These are phyloP conservation scores for Equus przewalskii DNA, from an alignment of 2,113 vertebrate genomes.

Conservation along the genomic window DNA sequence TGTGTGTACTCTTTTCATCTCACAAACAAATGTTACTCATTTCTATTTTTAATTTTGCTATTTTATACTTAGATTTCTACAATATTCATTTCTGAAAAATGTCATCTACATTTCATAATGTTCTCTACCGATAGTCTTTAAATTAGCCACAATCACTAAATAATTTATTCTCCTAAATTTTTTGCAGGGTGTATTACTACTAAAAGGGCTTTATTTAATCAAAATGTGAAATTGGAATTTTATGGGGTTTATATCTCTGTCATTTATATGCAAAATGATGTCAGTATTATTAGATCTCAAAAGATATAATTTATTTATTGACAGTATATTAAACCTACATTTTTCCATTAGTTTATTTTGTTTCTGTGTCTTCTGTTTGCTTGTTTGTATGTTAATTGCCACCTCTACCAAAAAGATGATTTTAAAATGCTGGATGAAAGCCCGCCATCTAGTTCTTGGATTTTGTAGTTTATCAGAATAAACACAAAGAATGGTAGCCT, in stretches of 20 bases:
- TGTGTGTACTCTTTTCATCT: background rate
- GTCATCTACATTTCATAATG: slow-evolving; percentile 2
- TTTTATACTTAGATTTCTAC: slow-evolving; percentile 26
- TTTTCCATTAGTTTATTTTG: slow-evolving; percentile 2
- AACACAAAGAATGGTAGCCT: background rate
- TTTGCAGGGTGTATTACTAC: background rate
- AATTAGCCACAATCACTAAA: slow-evolving; percentile 10
- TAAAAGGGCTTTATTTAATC: slow-evolving; percentile 22
- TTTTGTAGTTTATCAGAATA: background rate
- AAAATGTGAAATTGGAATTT: slow-evolving; percentile 11
- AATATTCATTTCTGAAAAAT: slow-evolving; percentile 41
- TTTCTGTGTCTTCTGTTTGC: background rate
- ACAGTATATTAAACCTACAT: background rate
- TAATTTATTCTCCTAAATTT: slow-evolving; percentile 26
- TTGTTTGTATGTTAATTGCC: background rate
- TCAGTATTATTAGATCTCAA: background rate
- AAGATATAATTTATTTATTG: slow-evolving; percentile 28
- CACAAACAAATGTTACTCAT: slow-evolving; percentile 46
- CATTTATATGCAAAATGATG: background rate
- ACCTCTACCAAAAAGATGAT: background rate
- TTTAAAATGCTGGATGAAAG: background rate
- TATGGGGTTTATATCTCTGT: slow-evolving; percentile 11
- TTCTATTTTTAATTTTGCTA: slow-evolving; percentile 64
- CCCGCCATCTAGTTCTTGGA: background rate
- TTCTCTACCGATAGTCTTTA: background rate